Conservation (phyloP, 2,113 vertebrate species). For the Percina caprodes region DNA sequence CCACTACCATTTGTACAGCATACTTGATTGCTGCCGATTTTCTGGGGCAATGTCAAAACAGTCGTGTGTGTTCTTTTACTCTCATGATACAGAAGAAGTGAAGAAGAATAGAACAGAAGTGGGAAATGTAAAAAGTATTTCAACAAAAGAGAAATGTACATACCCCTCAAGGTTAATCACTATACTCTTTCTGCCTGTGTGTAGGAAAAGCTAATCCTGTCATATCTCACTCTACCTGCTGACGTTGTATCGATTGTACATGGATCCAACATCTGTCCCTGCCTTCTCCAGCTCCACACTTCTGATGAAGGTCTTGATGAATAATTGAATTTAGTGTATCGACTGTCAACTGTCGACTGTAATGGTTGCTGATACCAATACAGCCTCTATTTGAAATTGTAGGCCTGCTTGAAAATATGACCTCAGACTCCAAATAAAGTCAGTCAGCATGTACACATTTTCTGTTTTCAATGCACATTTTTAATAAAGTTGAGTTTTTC, state of each 20-base stretch:
- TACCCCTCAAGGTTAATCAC: not conserved
- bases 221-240: not conserved
- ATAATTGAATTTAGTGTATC: constrained; percentile 38
- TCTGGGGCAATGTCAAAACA: no score
- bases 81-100: no score
- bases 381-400: not conserved
- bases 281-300: not conserved
- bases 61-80: no score
- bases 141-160: not conserved
- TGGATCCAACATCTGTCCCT: constrained; percentile 31
- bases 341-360: no score
- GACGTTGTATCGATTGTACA: constrained; percentile 4
- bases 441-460: no score
- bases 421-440: not conserved
- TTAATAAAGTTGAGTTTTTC: not conserved
- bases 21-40: no score
- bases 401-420: constrained; percentile 7
- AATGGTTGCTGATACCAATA: constrained; percentile 18
- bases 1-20: no score
- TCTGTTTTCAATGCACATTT: not conserved
- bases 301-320: constrained; percentile 45
- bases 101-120: not conserved
- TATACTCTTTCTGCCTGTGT: not conserved
- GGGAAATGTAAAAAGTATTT: not conserved
- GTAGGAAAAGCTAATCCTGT: not conserved